A percentile compares a stretch with the other conserved stretches of the same genome.
Conservation (phyloP, 2,888 invertebrate genomes). For the Poecilobothrus nobilitatus region DNA sequence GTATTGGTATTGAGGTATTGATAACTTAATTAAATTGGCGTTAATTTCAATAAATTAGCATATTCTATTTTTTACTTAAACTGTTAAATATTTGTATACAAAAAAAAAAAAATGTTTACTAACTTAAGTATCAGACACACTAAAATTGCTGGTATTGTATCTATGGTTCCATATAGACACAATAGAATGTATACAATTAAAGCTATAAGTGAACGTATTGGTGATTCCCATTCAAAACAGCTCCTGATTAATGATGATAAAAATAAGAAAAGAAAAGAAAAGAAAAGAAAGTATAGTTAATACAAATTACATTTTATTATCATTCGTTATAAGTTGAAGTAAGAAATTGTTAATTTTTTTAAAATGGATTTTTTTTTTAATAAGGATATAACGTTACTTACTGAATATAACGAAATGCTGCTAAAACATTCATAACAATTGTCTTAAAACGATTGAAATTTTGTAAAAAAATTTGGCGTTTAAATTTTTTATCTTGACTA, state of each 20-base stretch:
- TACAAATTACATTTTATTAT: too few relatives aligned
- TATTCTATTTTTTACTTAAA: too few relatives aligned
- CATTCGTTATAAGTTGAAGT: too few relatives aligned
- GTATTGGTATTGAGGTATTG: too few relatives aligned
- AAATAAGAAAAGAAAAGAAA: not conserved
- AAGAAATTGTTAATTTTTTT: too few relatives aligned
- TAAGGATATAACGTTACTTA: conserved; percentile 44
- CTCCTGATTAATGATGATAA: conserved; percentile 52
- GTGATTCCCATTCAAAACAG: conserved; percentile 96
- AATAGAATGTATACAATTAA: conserved; percentile 76
- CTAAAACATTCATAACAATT: conserved; percentile 80
- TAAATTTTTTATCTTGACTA: conserved; percentile 91
- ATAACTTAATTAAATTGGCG: too few relatives aligned
- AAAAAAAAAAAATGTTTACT: not conserved
- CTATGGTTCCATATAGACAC: conserved; percentile 91
- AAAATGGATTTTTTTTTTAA: too few relatives aligned
- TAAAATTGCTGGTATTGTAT: conserved; percentile 83
- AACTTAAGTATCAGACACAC: conserved; percentile 66
- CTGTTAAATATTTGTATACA: not conserved
- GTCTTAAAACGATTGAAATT: conserved; percentile 89
- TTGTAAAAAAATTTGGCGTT: conserved; percentile 84
- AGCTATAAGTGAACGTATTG: conserved; percentile 71
- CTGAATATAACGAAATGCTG: conserved; percentile 86
- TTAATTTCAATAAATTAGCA: too few relatives aligned
- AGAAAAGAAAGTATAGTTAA: not conserved